A percentile compares a stretch with the other conserved stretches of the same genome.
Conservation (phyloP, 2,888 invertebrate species). For the Zaprionus obscuricornis region DNA sequence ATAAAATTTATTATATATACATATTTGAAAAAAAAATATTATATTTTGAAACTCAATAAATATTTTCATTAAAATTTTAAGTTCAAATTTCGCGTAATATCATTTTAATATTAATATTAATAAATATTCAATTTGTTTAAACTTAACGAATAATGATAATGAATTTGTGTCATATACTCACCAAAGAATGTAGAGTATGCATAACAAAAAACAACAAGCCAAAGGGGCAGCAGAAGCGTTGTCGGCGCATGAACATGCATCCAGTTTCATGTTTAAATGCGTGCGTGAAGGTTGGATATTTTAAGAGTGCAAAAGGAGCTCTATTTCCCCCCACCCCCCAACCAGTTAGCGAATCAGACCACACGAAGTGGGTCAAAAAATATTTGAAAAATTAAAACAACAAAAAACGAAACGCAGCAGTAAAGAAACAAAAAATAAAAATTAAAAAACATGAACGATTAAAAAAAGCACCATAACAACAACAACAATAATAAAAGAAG, state of each 20-base stretch:
- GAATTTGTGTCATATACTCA: constrained; percentile 11
- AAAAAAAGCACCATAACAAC: too few relatives aligned
- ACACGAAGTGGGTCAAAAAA: constrained; percentile 71
- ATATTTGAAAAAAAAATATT: too few relatives aligned
- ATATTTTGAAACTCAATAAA: too few relatives aligned
- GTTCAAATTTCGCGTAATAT: too few relatives aligned
- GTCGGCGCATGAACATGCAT: constrained; percentile 62
- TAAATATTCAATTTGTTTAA: too few relatives aligned
- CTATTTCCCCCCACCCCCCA: constrained; percentile 53
- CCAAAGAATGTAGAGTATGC: constrained; percentile 10
- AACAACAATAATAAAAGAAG: constrained; percentile 12
- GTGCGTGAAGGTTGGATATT: constrained; percentile 74
- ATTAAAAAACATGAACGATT: too few relatives aligned
- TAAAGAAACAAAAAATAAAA: constrained; percentile 15
- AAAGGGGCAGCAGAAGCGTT: constrained; percentile 61
- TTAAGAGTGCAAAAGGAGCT: constrained; percentile 55
- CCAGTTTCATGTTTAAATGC: constrained; percentile 69
- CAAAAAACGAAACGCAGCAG: not conserved
- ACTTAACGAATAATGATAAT: too few relatives aligned
- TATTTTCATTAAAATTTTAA: too few relatives aligned
- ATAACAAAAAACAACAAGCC: constrained; percentile 42
- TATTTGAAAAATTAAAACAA: constrained; percentile 28
- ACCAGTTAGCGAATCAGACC: constrained; percentile 36
- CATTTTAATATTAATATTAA: too few relatives aligned
- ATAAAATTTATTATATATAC: too few relatives aligned